Percentiles rank a stretch among this genome's conserved stretches.
Evolutionary conservation across 2,113 vertebrate species (phyloP).

Genomic region (rat (Rattus norvegicus)): DNA sequence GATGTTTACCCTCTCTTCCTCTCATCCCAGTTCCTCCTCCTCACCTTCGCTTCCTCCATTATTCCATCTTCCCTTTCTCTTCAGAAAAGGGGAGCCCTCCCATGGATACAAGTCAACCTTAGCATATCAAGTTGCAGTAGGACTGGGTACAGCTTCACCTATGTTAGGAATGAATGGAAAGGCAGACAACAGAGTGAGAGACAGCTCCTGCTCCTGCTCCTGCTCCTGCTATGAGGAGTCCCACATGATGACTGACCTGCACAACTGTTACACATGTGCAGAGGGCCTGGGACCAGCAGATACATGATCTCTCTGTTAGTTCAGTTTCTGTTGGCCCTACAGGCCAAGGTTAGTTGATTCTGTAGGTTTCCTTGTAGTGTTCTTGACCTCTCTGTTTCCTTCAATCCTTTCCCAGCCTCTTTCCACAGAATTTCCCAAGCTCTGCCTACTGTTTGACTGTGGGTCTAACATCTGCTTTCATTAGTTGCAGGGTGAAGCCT

Average conservation of each 20-base stretch:
- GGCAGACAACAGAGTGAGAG: not conserved
- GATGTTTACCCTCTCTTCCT: not conserved
- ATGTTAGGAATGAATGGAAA: not conserved
- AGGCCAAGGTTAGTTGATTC: not conserved
- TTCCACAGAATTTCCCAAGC: not conserved
- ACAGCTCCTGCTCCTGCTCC: not conserved
- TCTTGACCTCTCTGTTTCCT: not conserved
- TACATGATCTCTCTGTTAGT: not conserved
- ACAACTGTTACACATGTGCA: not conserved
- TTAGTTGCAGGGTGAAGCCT: not conserved
- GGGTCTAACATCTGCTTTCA: not conserved
- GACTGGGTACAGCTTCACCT: not conserved
- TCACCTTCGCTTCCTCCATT: not conserved
- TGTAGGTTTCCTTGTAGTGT: not conserved
- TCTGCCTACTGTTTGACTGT: not conserved
- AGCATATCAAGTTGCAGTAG: not conserved
- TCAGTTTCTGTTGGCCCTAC: not conserved
- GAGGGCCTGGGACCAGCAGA: not conserved
- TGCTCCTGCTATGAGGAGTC: too few relatives aligned
- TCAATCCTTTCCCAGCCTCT: not conserved
- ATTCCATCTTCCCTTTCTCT: not conserved
- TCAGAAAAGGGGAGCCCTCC: not conserved
- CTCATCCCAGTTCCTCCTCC: not conserved
- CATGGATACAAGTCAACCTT: not conserved
- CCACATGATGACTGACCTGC: not conserved